Percentiles rank a stretch among this genome's conserved stretches.
Conservation (phyloP, 2,888 invertebrate species). For the Falcaria lacertinaria region DNA sequence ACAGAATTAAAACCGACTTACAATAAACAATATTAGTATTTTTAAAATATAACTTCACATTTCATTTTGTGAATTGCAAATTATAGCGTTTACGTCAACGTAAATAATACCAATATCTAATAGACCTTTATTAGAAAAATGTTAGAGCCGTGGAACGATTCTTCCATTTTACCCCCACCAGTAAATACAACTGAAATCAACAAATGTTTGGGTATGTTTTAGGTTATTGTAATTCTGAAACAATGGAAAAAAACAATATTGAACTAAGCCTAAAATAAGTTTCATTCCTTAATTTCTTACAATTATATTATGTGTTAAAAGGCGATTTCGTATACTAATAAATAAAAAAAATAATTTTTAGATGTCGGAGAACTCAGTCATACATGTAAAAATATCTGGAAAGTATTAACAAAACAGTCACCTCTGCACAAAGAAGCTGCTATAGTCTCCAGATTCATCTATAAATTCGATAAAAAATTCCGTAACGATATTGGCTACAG, state of each 20-base stretch:
- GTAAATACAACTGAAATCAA: slow-evolving; percentile 44
- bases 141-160: slow-evolving; percentile 62
- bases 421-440: slow-evolving; percentile 77
- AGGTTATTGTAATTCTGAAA: neutral
- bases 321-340: no score
- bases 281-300: no score
- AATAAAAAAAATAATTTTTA: no score
- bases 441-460: slow-evolving; percentile 75
- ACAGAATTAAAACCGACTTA: no score
- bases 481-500: slow-evolving; percentile 78
- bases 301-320: no score
- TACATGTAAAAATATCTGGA: slow-evolving; percentile 40
- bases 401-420: slow-evolving; percentile 58
- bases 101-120: slow-evolving; percentile 3
- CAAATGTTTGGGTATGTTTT: slow-evolving; percentile 36
- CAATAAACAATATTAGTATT: no score
- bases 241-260: neutral
- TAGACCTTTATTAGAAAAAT: slow-evolving; percentile 21
- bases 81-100: no score
- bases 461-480: slow-evolving; percentile 80
- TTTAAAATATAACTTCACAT: no score
- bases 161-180: slow-evolving; percentile 50
- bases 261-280: no score
- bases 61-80: no score
- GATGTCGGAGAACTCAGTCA: slow-evolving; percentile 45